Base-by-base conservation (phyloP, 2,113 vertebrate genomes). In the Micronisus gabar region DNA sequence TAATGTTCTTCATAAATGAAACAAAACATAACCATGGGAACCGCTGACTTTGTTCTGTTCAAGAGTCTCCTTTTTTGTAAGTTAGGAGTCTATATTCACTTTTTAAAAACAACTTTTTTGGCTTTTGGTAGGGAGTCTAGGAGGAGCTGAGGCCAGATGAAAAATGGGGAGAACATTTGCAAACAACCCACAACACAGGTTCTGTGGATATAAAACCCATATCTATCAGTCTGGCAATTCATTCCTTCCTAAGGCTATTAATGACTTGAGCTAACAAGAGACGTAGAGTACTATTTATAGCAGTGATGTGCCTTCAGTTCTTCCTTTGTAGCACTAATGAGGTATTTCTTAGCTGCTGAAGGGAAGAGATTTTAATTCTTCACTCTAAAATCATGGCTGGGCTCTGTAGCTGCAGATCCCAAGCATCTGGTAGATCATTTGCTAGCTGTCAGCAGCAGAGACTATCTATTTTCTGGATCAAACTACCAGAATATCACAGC, bases 381-480 rank as follows among this genome's bases (percentile, higher is more conserved):
- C 78, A 75, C 9, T 6, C 66, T 56, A 68, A 93, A 94, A 66
- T 62, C 30, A 8, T 50, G 86, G 25, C 65, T 45, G 48, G 34
- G 40, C 72, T 84, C 34, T 0, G 13, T 61, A 61, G 72, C 48
- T 93, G 85, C 61, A 87, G 81, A 85, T 85, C 76, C 45, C 93
- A 73, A 89, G 81, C 58, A 86, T 75, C 92, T 96, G 94, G 75
- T 94, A 85, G 81, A 91, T 93, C 68, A 87, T 97, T 97, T 95
- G 55, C 85, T 94, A 14, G 38, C 79, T 94, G 59, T 88, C 90
- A 93, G 72, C 38, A 86, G 58, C 82, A 83, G 15, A 71, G 19
- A 67, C 34, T 52, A 22, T 88, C 56, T 74, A 7, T 95, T 86
- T 74, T 41, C 76, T 91, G 81, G 52, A 75, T 95, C 76, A 86